Percentiles rank a stretch among this genome's conserved stretches.
phyloP scores from a whole-genome alignment of 2,888 invertebrate genomes.

The Stratiomys singularior region DNA sequence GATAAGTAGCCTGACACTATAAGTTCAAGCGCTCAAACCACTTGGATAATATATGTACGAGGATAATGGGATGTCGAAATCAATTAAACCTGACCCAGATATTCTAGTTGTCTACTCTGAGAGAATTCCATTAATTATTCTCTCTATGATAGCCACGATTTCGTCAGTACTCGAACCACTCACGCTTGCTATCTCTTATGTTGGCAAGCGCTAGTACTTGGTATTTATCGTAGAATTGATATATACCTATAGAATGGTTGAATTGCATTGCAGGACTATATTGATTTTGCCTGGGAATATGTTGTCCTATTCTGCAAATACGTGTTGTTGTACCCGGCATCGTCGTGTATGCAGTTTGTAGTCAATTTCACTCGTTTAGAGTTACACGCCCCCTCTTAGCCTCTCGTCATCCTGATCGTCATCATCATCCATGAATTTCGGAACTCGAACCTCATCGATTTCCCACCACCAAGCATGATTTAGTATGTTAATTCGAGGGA shows the following conservation, averaged over 20 bases:
- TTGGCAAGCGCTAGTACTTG: neutral
- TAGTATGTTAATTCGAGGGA: neutral
- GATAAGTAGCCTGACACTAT: neutral
- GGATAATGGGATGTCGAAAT: conserved; percentile 18
- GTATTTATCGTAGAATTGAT: neutral
- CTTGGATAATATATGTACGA: conserved; percentile 12
- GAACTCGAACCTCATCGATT: neutral
- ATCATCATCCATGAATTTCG: neutral
- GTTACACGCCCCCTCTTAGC: neutral
- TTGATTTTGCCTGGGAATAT: neutral
- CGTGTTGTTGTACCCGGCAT: neutral
- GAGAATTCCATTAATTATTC: conserved; percentile 24
- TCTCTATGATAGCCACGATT: conserved; percentile 23
- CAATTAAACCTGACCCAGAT: conserved; percentile 20
- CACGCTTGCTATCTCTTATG: neutral
- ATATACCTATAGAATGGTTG: no score
- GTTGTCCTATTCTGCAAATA: neutral
- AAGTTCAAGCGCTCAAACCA: neutral
- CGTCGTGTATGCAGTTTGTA: conserved; percentile 1
- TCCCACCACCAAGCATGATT: neutral
- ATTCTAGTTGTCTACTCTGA: conserved; percentile 19
- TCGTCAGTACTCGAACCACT: neutral
- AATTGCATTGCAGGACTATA: neutral
- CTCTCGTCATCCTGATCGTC: no score
- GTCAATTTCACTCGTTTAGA: neutral